phyloP scores from a whole-genome alignment of 2,797 vertebrate species.

The Oreortyx pictus region DNA sequence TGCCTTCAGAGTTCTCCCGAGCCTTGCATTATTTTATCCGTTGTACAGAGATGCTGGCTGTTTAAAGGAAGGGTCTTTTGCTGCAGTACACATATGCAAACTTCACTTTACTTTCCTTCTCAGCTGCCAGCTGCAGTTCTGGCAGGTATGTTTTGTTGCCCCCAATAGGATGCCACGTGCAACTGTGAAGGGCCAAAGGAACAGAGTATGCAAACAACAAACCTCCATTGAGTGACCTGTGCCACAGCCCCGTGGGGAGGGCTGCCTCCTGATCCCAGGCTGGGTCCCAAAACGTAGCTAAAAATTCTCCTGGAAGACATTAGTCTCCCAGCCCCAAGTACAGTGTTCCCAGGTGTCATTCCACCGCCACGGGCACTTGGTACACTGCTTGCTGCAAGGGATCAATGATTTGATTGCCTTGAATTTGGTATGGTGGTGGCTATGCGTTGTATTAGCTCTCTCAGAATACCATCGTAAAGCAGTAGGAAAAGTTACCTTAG shows the following conservation, averaged over 20 bases:
- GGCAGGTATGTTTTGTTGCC: neutral
- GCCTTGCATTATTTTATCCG: neutral
- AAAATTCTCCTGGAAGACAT: neutral
- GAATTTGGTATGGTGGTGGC: neutral
- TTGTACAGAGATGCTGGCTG: neutral
- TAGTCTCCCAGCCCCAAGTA: neutral
- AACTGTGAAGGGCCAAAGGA: neutral
- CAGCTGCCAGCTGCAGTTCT: neutral
- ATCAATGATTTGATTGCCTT: neutral
- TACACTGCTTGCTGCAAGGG: accelerated
- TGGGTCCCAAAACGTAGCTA: neutral
- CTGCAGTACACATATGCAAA: neutral
- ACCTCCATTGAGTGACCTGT: neutral
- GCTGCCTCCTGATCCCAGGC: neutral
- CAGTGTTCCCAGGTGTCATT: neutral
- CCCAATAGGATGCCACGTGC: neutral
- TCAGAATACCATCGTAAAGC: neutral
- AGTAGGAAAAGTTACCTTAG: neutral
- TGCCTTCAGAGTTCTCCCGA: neutral
- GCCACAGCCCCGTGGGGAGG: neutral
- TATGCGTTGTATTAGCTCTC: neutral
- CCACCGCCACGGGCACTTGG: neutral
- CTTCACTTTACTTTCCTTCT: neutral
- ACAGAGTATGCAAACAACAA: neutral
- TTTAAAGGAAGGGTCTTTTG: neutral